These are phyloP conservation scores for Caenorhabditis sp. DNA, from an alignment of 2,888 invertebrate species.

Conservation along the genomic window DNA sequence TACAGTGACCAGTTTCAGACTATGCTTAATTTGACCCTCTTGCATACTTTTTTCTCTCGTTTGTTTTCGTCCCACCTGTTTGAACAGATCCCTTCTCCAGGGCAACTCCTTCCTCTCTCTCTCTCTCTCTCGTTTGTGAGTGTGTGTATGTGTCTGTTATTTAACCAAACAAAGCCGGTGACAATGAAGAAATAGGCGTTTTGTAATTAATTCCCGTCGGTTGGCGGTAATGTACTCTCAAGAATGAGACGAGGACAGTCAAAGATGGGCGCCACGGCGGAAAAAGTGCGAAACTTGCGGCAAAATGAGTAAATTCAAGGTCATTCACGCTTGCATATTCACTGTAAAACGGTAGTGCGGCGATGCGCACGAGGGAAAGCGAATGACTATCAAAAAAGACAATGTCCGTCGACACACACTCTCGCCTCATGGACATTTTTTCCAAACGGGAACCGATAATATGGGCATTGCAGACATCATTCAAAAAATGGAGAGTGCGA, in stretches of 20 bases:
- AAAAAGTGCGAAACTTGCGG: constrained; percentile 58
- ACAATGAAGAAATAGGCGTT: constrained; percentile 49
- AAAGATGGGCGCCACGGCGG: constrained; percentile 6
- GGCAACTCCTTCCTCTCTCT: not conserved
- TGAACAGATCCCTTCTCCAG: constrained; percentile 35
- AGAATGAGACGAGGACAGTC: constrained; percentile 21
- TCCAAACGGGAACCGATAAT: constrained; percentile 52
- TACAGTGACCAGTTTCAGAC: constrained; percentile 43
- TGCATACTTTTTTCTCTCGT: constrained; percentile 25
- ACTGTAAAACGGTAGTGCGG: constrained; percentile 34
- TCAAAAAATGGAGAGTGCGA: constrained; percentile 36
- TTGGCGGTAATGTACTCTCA: constrained; percentile 51
- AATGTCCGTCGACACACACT: constrained; percentile 24
- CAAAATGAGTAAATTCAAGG: constrained; percentile 58
- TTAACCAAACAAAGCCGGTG: constrained; percentile 43
- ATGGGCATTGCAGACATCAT: constrained; percentile 31
- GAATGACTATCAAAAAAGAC: constrained; percentile 39
- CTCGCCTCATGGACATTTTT: constrained; percentile 37
- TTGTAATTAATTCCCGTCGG: constrained; percentile 53
- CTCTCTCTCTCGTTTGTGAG: too few species aligned
- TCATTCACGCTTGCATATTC: constrained; percentile 66
- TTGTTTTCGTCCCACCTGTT: constrained; percentile 44
- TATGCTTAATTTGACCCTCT: constrained; percentile 47
- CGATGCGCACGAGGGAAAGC: constrained; percentile 9
- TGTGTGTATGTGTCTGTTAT: constrained; percentile 26